A percentile compares a stretch with the other conserved stretches of the same genome.
Evolutionary conservation across 1,140 invertebrate species (phyloP).

Genomic region (Anagrus nilaparvatae): DNA sequence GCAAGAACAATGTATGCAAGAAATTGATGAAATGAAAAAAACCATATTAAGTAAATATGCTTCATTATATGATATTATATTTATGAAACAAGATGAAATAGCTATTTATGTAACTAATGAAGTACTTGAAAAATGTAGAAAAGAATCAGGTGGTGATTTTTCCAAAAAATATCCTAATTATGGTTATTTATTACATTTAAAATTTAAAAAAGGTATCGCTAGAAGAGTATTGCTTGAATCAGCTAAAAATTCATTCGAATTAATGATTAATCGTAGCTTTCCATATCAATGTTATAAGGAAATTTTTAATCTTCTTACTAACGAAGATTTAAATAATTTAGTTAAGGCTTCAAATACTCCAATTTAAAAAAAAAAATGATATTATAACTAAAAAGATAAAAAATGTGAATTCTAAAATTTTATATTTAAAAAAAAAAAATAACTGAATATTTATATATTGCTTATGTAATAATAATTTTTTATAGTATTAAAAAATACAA

Average conservation of each 20-base stretch:
- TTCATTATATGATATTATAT: constrained; percentile 4
- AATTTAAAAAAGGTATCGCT: constrained; percentile 8
- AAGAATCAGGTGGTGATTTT: constrained; percentile 1
- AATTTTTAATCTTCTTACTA: constrained; percentile 6
- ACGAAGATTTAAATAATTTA: constrained; percentile 3
- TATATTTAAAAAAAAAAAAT: no score
- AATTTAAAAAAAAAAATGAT: no score
- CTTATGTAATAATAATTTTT: no score
- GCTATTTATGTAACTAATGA: constrained; percentile 4
- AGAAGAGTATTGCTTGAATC: constrained; percentile 1
- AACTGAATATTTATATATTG: no score
- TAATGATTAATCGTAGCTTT: background rate
- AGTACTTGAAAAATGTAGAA: constrained; percentile 2
- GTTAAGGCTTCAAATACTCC: no score
- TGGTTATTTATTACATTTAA: constrained; percentile 6
- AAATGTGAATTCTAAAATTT: no score
- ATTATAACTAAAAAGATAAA: no score
- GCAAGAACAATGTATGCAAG: constrained; percentile 5
- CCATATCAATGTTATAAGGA: background rate
- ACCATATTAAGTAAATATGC: constrained; percentile 1
- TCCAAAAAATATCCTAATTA: constrained; percentile 5
- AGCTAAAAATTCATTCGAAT: constrained; percentile 6
- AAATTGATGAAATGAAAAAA: constrained; percentile 11
- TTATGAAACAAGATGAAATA: constrained; percentile 7
- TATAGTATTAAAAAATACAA: no score